Base-by-base conservation (phyloP, 2,113 vertebrate genomes). In the Myocastor coypus region DNA sequence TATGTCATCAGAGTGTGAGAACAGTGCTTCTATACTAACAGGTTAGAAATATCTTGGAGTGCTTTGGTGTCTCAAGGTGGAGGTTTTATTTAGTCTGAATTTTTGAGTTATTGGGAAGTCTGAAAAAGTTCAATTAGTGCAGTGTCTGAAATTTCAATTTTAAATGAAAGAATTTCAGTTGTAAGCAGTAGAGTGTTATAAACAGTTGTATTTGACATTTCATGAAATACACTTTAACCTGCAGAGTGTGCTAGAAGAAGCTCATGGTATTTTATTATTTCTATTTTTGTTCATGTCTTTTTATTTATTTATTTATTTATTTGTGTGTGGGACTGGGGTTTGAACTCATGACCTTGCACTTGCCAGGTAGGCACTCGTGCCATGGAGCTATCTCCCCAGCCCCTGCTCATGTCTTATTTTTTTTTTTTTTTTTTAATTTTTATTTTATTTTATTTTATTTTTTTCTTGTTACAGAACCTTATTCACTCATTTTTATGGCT, bases 81-180 rank as follows among this genome's bases (percentile, higher is more conserved):
- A 95, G 24, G 40, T 89, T 91, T 80, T 94, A 77, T 81, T 89
- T 92, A 57, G 64, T 77, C 30, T 52, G 89, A 37, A 22, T 61
- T 86, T 94, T 90, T 90, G 28, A 90, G 24, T 85, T 93, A 64
- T 94, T 85, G 50, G 24, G 73, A 81, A 16, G 7, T 82, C 11
- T 50, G 80, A 91, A n/a, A 91, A 64, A 94, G 6, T 71, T 81
- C 14, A 52, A 22, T 69, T 95, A 17, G 3, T 94, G 22, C 71
- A 42, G 37, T 40, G 42, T 66, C 12, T 86, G 52, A 94, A 91
- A 83, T 37, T 94, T 37, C 28, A 83, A 17, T 94, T 97, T 93
- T 13, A 87, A 10, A 75, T 71, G 92, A 85, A 83, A 46, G 89
- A 89, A 93, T 94, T 57, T 94, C 40, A 46, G 50, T 83, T 90